A percentile compares a stretch with the other conserved stretches of the same genome.
Evolutionary conservation across 2,888 invertebrate species (phyloP).

Genomic region (Cecidostiba fungosa): DNA sequence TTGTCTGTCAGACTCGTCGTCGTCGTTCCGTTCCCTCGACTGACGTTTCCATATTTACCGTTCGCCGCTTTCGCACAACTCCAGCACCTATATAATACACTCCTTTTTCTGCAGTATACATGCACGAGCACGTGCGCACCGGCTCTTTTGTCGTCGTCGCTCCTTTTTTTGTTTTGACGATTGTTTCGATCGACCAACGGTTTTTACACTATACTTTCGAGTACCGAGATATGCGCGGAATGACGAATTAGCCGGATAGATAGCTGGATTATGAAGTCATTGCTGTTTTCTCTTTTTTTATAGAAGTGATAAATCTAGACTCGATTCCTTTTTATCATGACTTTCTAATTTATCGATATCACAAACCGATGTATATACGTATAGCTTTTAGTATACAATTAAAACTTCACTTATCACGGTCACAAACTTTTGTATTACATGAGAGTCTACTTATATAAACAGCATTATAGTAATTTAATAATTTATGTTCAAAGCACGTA

Average conservation of each 20-base stretch:
- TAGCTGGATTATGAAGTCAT: background rate
- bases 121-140: background rate
- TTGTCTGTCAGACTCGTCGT: slow-evolving; percentile 1
- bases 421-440: too few species aligned
- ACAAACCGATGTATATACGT: background rate
- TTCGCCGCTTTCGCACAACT: background rate
- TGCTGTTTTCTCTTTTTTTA: background rate
- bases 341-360: background rate
- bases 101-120: background rate
- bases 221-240: background rate
- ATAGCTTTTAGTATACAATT: too few species aligned
- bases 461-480: background rate
- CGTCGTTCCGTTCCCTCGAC: background rate
- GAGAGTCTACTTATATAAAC: too few species aligned
- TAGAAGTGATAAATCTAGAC: background rate
- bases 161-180: background rate
- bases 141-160: slow-evolving; percentile 10
- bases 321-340: background rate
- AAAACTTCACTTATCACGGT: too few species aligned
- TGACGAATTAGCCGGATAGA: background rate
- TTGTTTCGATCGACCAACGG: background rate
- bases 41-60: slow-evolving; percentile 50
- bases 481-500: background rate
- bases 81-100: background rate
- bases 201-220: background rate